Percentiles rank a stretch among this genome's conserved stretches.
These are phyloP conservation scores for Dynastes tityus DNA, from an alignment of 2,888 invertebrate genomes.

Conservation along the genomic window DNA sequence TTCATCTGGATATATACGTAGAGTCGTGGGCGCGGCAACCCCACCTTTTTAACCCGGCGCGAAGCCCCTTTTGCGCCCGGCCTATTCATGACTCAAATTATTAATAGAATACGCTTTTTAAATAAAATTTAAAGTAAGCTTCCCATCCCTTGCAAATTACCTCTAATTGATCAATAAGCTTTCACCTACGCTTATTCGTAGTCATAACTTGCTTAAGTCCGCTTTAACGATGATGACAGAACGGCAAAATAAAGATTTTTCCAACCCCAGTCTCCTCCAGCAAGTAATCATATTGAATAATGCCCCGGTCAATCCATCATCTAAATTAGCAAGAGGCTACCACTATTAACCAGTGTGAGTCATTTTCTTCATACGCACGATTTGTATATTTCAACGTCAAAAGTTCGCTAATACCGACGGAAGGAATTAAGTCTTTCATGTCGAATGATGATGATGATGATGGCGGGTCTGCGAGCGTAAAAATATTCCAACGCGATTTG, in stretches of 20 bases:
- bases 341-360: background rate
- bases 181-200: background rate
- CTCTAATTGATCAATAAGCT: background rate
- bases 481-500: background rate
- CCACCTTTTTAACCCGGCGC: too few relatives aligned
- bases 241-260: background rate
- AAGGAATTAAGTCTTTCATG: constrained; percentile 19
- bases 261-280: background rate
- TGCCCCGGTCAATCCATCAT: constrained; percentile 3
- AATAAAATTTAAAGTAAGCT: too few relatives aligned
- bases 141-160: background rate
- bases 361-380: constrained; percentile 2
- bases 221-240: background rate
- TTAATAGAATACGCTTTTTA: too few relatives aligned
- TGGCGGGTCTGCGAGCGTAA: background rate
- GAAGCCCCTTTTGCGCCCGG: too few relatives aligned
- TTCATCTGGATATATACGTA: too few relatives aligned
- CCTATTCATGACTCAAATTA: too few relatives aligned
- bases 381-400: constrained; percentile 17
- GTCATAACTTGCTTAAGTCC: background rate
- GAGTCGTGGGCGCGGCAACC: too few relatives aligned
- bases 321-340: constrained; percentile 13
- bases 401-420: constrained; percentile 16
- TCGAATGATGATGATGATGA: background rate
- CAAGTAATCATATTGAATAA: background rate